Evolutionary conservation across 2,113 vertebrate species (phyloP).

Genomic region (Anoura caudifer): DNA sequence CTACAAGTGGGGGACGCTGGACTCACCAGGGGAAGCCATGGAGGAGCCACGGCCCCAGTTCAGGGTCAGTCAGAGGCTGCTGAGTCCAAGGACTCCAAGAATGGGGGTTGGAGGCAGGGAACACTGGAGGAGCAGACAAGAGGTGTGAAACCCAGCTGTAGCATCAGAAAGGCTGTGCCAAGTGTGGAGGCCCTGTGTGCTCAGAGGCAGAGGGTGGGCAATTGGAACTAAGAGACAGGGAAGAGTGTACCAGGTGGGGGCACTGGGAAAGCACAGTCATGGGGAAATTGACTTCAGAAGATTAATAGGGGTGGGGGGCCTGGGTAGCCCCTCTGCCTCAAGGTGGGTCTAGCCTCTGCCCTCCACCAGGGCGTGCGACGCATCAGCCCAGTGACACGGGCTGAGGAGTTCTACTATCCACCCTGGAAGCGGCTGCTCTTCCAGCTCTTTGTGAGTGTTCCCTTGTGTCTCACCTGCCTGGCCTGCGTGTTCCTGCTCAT

Average conservation of each 20-base stretch:
- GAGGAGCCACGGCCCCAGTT: constrained; percentile 97
- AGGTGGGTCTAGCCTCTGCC: accelerated
- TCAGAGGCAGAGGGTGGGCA: background rate
- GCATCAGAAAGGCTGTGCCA: background rate
- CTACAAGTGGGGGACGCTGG: constrained; percentile 97
- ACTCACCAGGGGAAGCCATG: constrained; percentile 89
- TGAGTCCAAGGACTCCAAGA: background rate
- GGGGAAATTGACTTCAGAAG: background rate
- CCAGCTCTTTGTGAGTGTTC: constrained; percentile 94
- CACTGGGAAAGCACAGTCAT: background rate
- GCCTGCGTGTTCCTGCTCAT: constrained; percentile 94
- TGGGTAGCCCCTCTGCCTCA: background rate
- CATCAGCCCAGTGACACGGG: constrained; percentile 92
- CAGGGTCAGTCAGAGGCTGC: constrained; percentile 82
- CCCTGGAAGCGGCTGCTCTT: constrained; percentile 94
- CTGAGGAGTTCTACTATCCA: constrained; percentile 95
- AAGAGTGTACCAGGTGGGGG: background rate
- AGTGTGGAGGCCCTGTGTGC: accelerated
- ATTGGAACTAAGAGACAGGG: background rate
- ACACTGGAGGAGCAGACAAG: background rate
- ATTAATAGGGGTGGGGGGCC: background rate
- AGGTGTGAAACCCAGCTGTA: background rate
- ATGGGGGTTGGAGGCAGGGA: background rate
- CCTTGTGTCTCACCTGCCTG: constrained; percentile 93
- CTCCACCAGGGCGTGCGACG: constrained; percentile 87